Evolutionary conservation across 2,888 invertebrate genomes (phyloP).

Genomic region (Troglohyphantes excavatus): DNA sequence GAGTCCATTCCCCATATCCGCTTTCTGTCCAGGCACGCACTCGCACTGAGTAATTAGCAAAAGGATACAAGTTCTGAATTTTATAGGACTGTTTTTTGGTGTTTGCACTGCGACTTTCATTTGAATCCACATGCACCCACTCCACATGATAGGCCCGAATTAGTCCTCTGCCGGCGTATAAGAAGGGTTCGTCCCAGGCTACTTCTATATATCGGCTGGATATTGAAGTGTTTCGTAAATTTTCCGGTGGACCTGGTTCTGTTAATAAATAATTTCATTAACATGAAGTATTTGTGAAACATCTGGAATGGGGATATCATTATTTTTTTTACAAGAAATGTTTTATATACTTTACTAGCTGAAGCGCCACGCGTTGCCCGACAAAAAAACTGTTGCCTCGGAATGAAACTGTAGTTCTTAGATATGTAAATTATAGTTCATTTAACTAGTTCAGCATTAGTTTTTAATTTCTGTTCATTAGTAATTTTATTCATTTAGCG

Average conservation of each 20-base stretch:
- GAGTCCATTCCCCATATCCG: constrained; percentile 29
- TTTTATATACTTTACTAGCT: too few relatives aligned
- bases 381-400: too few relatives aligned
- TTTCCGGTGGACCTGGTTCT: constrained; percentile 35
- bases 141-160: not conserved
- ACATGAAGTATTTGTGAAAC: too few relatives aligned
- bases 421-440: too few relatives aligned
- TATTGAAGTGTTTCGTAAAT: not conserved
- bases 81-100: not conserved
- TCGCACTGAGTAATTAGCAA: not conserved
- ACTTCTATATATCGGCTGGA: constrained; percentile 16
- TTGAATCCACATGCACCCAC: not conserved
- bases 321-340: too few relatives aligned
- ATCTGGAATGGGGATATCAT: too few relatives aligned
- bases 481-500: too few relatives aligned
- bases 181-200: constrained; percentile 22
- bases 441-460: too few relatives aligned
- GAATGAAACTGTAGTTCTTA: too few relatives aligned
- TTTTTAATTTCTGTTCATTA: too few relatives aligned
- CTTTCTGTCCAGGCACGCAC: constrained; percentile 21
- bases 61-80: constrained; percentile 12
- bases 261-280: too few relatives aligned
- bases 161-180: not conserved
- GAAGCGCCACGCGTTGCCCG: too few relatives aligned
- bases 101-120: not conserved